Percentiles rank a stretch among this genome's conserved stretches.
Conservation (phyloP, 2,797 vertebrate genomes). For the Tangara arthus region DNA sequence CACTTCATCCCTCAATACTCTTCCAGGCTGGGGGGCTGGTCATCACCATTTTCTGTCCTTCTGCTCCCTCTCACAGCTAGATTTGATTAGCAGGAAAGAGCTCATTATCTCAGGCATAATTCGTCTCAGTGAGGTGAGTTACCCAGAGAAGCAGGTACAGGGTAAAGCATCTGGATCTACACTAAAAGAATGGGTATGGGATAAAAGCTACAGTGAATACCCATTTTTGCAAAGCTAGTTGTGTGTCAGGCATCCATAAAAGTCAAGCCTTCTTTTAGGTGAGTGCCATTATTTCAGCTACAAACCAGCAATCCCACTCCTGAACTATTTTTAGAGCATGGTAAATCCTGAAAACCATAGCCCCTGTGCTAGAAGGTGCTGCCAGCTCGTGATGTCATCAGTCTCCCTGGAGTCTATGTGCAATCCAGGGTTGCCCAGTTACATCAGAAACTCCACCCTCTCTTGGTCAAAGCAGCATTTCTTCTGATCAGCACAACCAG, state of each 20-base stretch:
- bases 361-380: neutral
- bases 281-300: neutral
- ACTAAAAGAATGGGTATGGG: neutral
- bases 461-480: neutral
- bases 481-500: neutral
- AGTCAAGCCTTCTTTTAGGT: neutral
- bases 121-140: neutral
- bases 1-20: neutral
- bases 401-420: neutral
- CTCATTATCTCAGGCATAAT: neutral
- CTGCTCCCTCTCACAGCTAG: neutral
- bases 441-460: neutral
- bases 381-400: neutral
- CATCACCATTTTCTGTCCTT: neutral
- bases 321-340: neutral
- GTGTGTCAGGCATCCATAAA: neutral
- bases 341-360: neutral
- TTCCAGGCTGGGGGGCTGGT: neutral
- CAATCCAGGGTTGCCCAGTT: neutral
- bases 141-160: neutral
- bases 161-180: neutral
- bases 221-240: neutral
- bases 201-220: neutral
- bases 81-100: neutral
- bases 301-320: neutral